Evolutionary conservation across 2,113 vertebrate species (phyloP).

Genomic region (Cricetomys ansorgei): DNA sequence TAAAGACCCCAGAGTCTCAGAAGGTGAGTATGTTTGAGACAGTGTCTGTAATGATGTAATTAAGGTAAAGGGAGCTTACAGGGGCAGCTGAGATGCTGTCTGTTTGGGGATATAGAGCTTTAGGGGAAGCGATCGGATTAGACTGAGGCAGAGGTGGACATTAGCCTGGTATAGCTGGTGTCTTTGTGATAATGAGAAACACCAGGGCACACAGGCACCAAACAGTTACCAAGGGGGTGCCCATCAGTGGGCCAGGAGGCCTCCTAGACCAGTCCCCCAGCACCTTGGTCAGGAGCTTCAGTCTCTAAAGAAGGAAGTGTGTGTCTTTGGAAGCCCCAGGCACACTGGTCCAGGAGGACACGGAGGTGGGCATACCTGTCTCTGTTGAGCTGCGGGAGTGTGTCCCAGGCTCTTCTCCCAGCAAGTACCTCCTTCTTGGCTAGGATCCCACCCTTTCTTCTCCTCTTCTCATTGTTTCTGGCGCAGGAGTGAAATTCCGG

Average conservation of each 20-base stretch:
- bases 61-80: not conserved
- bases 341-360: not conserved
- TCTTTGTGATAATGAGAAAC: not conserved
- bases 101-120: not conserved
- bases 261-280: not conserved
- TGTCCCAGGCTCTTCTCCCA: not conserved
- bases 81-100: too few species aligned
- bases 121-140: not conserved
- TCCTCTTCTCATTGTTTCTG: not conserved
- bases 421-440: not conserved
- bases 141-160: not conserved
- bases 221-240: not conserved
- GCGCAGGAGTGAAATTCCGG: not conserved
- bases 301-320: not conserved
- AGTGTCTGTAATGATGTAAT: not conserved
- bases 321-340: not conserved
- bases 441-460: not conserved
- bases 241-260: not conserved
- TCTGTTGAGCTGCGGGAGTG: not conserved
- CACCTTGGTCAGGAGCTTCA: not conserved
- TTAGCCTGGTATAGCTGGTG: not conserved
- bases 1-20: not conserved
- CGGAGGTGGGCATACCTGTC: not conserved
- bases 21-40: not conserved
- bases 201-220: accelerated